phyloP scores from a whole-genome alignment of 2,888 invertebrate genomes.

The Cephonodes hylas region DNA sequence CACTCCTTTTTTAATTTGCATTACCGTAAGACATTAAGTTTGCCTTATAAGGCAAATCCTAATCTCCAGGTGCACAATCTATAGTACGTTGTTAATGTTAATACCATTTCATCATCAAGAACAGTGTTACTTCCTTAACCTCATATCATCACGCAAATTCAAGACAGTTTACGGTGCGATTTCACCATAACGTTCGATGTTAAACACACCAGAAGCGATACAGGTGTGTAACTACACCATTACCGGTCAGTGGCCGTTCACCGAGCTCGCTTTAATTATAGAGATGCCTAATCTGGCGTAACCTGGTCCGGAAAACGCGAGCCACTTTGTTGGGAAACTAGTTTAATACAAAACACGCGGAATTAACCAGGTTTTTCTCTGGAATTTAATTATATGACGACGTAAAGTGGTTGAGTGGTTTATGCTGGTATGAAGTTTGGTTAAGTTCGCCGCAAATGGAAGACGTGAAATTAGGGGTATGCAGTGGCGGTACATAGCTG shows the following conservation, averaged over 20 bases:
- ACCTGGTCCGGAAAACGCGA: neutral
- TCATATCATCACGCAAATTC: neutral
- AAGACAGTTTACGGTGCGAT: neutral
- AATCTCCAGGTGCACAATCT: too few relatives aligned
- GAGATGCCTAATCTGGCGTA: neutral
- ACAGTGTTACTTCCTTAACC: too few relatives aligned
- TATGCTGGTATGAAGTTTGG: too few relatives aligned
- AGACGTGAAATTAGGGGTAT: too few relatives aligned
- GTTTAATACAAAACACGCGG: neutral
- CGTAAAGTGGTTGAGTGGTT: neutral
- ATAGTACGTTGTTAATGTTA: too few relatives aligned
- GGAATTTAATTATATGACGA: neutral
- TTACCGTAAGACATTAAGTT: too few relatives aligned
- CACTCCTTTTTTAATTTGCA: too few relatives aligned
- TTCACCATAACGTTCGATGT: neutral
- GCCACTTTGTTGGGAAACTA: neutral
- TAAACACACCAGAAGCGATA: neutral
- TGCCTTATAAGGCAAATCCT: too few relatives aligned
- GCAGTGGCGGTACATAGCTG: too few relatives aligned
- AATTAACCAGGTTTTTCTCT: neutral
- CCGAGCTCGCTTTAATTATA: neutral
- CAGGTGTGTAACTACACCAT: neutral
- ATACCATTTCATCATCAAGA: too few relatives aligned
- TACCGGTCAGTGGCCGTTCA: neutral
- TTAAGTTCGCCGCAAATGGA: too few relatives aligned